These are phyloP conservation scores for Fulmarus glacialis DNA, from an alignment of 2,113 vertebrate species.

Conservation along the genomic window DNA sequence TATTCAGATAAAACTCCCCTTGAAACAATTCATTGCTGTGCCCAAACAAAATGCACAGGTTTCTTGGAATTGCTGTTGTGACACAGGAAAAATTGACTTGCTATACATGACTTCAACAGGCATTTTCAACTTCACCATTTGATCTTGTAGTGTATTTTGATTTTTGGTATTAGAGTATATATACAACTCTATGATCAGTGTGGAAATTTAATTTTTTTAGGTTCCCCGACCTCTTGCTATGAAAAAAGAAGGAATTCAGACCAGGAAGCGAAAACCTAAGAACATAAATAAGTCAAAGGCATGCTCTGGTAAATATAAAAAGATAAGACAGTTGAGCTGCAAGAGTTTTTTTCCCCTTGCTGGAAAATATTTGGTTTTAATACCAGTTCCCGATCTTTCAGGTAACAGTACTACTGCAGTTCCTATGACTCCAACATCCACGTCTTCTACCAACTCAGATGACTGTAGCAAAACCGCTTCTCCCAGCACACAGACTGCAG, in stretches of 20 bases:
- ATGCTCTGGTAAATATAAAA: conserved; percentile 86
- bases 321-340: not conserved
- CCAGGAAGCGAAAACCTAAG: conserved; percentile 99
- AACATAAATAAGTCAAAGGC: conserved; percentile 93
- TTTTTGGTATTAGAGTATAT: not conserved
- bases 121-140: not conserved
- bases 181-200: not conserved
- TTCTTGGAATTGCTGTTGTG: not conserved
- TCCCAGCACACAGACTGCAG: conserved; percentile 84
- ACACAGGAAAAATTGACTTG: not conserved
- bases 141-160: not conserved
- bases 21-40: not conserved
- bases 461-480: conserved; percentile 94
- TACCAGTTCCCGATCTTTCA: conserved; percentile 56
- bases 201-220: conserved; percentile 70
- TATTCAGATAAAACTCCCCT: not conserved
- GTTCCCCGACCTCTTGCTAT: conserved; percentile 97
- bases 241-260: conserved; percentile 99
- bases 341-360: not conserved
- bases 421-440: conserved; percentile 96
- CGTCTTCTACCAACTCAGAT: conserved; percentile 94
- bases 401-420: conserved; percentile 90
- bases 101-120: not conserved
- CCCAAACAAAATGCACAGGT: not conserved
- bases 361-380: conserved; percentile 12